phyloP scores from a whole-genome alignment of 1,140 invertebrate species.

The Saccostrea echinata region DNA sequence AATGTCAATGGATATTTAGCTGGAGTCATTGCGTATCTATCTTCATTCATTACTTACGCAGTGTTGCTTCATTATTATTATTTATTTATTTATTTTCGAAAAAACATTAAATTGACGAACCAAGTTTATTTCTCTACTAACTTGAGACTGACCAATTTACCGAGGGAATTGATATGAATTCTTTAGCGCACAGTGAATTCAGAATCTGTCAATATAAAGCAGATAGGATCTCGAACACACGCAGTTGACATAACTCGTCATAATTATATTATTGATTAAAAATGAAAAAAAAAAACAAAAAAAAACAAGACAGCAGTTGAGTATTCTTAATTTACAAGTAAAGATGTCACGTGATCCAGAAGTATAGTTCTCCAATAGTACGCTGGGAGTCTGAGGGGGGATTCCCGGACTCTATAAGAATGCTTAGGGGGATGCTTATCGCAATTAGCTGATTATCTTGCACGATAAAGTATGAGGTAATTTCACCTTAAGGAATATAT shows the following conservation, averaged over 20 bases:
- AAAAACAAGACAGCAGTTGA: no score
- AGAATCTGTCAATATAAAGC: neutral
- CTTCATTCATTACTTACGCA: no score
- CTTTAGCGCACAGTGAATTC: neutral
- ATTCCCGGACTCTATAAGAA: neutral
- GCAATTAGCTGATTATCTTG: constrained; percentile 24
- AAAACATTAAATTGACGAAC: no score
- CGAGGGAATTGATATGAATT: neutral
- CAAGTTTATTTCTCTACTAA: no score
- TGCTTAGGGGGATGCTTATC: neutral
- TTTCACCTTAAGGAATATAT: neutral
- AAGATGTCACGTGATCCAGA: no score
- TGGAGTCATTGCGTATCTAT: no score
- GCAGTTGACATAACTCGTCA: neutral
- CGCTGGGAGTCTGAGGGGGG: neutral
- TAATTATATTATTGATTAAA: constrained; percentile 29
- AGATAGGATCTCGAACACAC: constrained; percentile 18
- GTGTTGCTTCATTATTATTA: no score
- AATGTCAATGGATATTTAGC: no score
- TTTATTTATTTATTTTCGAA: no score
- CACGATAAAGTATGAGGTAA: constrained; percentile 7
- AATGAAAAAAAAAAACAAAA: neutral
- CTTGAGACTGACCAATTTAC: no score
- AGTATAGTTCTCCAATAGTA: neutral
- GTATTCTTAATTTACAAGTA: no score